Evolutionary conservation across 1,140 invertebrate genomes (phyloP).

Genomic region (Aleiodes sp.): DNA sequence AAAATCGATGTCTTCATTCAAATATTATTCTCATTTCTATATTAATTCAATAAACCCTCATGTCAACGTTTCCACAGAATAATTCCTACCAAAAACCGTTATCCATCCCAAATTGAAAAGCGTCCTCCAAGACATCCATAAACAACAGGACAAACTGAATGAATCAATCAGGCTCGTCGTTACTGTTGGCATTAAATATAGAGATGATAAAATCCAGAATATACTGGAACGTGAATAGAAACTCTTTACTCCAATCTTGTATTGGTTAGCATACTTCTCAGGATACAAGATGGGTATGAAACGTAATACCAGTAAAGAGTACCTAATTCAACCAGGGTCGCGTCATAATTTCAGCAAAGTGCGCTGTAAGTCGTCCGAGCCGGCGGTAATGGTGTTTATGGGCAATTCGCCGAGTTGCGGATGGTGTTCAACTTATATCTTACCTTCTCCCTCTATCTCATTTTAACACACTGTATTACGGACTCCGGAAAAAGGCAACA

Average conservation of each 20-base stretch:
- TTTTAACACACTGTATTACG: not conserved
- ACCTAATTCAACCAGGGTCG: conserved; percentile 57
- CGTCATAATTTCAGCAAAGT: conserved; percentile 61
- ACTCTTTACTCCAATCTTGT: not conserved
- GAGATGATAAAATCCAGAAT: not conserved
- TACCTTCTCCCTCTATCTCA: conserved; percentile 27
- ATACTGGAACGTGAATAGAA: not conserved
- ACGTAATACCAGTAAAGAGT: conserved; percentile 61
- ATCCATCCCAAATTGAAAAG: too few species aligned
- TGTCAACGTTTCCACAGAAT: too few species aligned
- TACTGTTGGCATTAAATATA: too few species aligned
- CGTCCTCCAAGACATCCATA: too few species aligned
- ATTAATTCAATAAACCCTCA: too few species aligned
- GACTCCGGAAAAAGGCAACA: not conserved
- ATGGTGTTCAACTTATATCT: conserved; percentile 30
- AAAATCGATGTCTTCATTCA: too few species aligned
- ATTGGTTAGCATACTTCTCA: not conserved
- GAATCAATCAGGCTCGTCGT: too few species aligned
- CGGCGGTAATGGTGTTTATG: conserved; percentile 61
- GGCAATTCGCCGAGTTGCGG: conserved; percentile 49
- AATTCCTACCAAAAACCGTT: too few species aligned
- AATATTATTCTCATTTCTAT: too few species aligned
- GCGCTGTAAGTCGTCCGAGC: conserved; percentile 54
- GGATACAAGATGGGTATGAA: conserved; percentile 36
- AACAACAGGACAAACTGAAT: too few species aligned